These are phyloP conservation scores for Mesocentrotus franciscanus DNA, from an alignment of 53 echinoderm and acorn worm genomes.

Conservation along the genomic window DNA sequence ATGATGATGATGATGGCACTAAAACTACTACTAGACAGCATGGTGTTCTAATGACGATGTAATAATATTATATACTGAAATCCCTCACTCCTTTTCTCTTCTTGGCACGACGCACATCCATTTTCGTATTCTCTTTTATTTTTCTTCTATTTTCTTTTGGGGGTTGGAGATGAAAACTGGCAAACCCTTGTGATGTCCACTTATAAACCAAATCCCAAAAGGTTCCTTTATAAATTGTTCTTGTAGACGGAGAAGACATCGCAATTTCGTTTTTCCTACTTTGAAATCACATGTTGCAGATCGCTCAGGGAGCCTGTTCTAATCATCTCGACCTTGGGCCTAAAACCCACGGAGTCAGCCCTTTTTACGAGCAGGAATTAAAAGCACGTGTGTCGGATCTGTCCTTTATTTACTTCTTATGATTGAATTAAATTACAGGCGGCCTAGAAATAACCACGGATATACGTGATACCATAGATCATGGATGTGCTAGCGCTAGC, in stretches of 20 bases:
- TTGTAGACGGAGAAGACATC: not conserved
- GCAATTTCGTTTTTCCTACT: not conserved
- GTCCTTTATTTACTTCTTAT: not conserved
- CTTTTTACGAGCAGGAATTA: constrained; percentile 14
- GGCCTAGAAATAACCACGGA: not conserved
- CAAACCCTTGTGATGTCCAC: not conserved
- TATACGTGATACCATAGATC: too few species aligned
- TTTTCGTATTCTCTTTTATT: not conserved
- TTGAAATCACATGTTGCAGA: not conserved
- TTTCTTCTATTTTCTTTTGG: not conserved
- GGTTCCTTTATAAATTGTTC: not conserved
- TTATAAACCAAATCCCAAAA: not conserved
- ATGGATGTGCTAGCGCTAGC: too few species aligned
- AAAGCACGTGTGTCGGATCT: not conserved
- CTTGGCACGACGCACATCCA: too few species aligned
- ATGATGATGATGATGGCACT: too few species aligned
- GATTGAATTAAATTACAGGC: not conserved
- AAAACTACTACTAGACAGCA: too few species aligned
- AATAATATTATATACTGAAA: too few species aligned
- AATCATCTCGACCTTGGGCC: not conserved
- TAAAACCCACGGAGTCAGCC: constrained; percentile 12
- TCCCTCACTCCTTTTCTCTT: too few species aligned
- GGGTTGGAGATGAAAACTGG: not conserved
- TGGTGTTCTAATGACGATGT: too few species aligned
- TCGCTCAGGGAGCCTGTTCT: constrained; percentile 5